A percentile compares a stretch with the other conserved stretches of the same genome.
Conservation (phyloP, 2,888 invertebrate genomes). For the Bellardia bayeri region DNA sequence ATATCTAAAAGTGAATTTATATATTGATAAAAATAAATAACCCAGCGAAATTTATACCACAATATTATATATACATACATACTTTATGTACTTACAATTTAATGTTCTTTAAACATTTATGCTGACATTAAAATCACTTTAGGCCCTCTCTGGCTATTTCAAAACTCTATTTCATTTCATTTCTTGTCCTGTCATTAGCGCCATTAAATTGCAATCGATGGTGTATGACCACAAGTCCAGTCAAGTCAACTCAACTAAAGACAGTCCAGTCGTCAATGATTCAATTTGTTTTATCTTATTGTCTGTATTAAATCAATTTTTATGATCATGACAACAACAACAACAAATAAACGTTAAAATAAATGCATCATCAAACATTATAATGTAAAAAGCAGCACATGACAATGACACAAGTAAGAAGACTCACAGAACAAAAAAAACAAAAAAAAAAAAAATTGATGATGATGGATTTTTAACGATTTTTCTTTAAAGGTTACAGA, state of each 20-base stretch:
- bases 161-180: neutral
- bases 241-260: neutral
- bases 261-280: constrained; percentile 49
- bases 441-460: constrained; percentile 59
- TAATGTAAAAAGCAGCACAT: neutral
- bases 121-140: constrained; percentile 14
- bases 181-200: constrained; percentile 16
- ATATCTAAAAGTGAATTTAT: neutral
- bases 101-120: constrained; percentile 59
- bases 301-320: constrained; percentile 73
- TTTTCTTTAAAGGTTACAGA: constrained; percentile 44
- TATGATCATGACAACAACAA: constrained; percentile 56
- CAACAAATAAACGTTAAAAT: constrained; percentile 43
- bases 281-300: constrained; percentile 69
- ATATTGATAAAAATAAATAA: constrained; percentile 1
- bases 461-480: constrained; percentile 75
- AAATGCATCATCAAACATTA: constrained; percentile 58
- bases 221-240: constrained; percentile 40
- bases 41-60: neutral
- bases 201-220: constrained; percentile 65
- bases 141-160: neutral
- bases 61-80: neutral
- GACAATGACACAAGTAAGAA: neutral
- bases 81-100: constrained; percentile 37
- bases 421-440: neutral